Conservation (phyloP, 2,113 vertebrate genomes). For the Cephalopholis sonnerati region DNA sequence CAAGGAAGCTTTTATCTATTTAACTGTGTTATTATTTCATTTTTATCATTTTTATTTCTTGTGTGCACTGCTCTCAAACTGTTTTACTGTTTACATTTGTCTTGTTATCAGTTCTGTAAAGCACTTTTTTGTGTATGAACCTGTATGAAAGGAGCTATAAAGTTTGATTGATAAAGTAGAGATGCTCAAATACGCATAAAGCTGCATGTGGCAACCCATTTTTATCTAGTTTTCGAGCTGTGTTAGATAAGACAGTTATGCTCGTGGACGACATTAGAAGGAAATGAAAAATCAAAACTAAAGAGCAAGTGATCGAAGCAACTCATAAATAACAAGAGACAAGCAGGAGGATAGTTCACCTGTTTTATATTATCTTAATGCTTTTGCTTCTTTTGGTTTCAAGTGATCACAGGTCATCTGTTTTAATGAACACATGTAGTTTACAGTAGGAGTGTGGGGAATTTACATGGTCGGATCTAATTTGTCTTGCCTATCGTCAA, state of each 20-base stretch:
- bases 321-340: neutral
- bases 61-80: neutral
- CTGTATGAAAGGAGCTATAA: neutral
- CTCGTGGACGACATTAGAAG: neutral
- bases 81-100: neutral
- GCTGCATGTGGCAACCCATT: neutral
- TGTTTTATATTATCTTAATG: neutral
- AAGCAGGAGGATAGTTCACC: neutral
- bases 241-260: neutral
- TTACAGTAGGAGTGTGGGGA: neutral
- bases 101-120: too few relatives aligned
- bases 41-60: neutral
- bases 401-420: slow-evolving; percentile 24
- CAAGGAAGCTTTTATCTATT: neutral
- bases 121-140: neutral
- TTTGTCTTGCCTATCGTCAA: too few relatives aligned
- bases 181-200: neutral
- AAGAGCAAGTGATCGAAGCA: neutral
- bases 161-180: neutral
- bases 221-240: neutral
- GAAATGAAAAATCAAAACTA: neutral
- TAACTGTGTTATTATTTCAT: neutral
- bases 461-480: too few relatives aligned
- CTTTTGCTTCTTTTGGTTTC: slow-evolving; percentile 6
- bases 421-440: neutral